phyloP scores from a whole-genome alignment of 2,113 vertebrate species.

The Clarias gariepinus region DNA sequence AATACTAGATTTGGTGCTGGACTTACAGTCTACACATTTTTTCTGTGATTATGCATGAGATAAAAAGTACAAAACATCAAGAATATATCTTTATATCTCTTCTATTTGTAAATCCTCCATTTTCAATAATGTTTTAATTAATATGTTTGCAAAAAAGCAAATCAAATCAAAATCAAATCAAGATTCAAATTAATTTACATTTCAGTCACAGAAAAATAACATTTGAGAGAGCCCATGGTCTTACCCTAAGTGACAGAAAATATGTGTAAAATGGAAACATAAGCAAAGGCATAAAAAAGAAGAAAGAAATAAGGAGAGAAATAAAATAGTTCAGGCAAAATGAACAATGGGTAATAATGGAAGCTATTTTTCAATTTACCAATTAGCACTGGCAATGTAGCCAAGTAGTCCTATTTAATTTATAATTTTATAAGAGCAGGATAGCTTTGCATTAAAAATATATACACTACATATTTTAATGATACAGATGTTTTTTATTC shows the following conservation, averaged over 20 bases:
- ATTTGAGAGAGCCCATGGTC: neutral
- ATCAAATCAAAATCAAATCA: conserved; percentile 4
- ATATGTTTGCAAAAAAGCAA: neutral
- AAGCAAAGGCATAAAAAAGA: neutral
- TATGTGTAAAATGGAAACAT: conserved; percentile 10
- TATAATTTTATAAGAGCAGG: neutral
- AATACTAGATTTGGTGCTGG: conserved; percentile 15
- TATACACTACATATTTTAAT: neutral
- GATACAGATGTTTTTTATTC: neutral
- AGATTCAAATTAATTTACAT: conserved; percentile 9
- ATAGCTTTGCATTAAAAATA: neutral
- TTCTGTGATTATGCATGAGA: conserved; percentile 5
- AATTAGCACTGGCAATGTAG: neutral
- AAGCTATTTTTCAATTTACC: neutral
- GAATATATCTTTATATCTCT: neutral
- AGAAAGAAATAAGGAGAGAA: conserved; percentile 11
- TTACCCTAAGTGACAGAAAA: conserved; percentile 1
- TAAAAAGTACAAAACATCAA: conserved; percentile 12
- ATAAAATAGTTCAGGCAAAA: neutral
- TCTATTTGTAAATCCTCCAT: neutral
- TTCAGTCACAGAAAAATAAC: neutral
- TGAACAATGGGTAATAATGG: neutral
- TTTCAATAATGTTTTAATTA: neutral
- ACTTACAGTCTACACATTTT: neutral
- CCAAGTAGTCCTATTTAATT: neutral